Evolutionary conservation across 92 coral and sea anemone species (phyloP), one percentile per base, ranked within the genome.

Genomic region (Umimayanthus chanpuru): DNA sequence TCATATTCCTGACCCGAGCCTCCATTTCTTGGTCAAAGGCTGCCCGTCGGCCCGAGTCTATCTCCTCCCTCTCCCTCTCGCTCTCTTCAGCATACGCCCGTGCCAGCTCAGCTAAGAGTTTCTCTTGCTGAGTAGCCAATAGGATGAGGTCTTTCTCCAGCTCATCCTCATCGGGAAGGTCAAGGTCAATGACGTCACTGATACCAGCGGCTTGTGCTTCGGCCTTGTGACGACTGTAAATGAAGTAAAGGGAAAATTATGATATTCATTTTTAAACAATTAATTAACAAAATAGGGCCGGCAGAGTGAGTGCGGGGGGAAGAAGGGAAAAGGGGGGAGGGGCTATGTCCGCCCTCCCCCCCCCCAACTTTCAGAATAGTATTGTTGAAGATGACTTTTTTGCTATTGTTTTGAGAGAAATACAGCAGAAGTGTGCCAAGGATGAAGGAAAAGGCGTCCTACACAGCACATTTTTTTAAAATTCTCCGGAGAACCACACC

Each of bases 141-240:
- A 94, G 92, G 67, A 93, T 81, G 56, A 97, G 97, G 77, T 95
- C 99, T 67, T 91, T 89, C 55, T 97, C 99, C 61, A 97, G 88
- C 61, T 92, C 96, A 78, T 95, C 96, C 30, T 95, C 99, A 73
- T 93, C 94, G 20, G 99, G 98, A 76, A 95, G 96, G 79, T 97
- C 99, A 78, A 95, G 94, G 79, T 97, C 99, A 32, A 94, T 85
- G 89, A 97, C 98, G 95, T 94, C 97, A 92, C 92, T 96, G 71
- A 97, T 89, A 23, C 99, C 99, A 47, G 98, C 99, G 1, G 91
- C 96, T 20, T 98, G 96, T 5, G 99, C 98, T 79, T 97, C 99
- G 53, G 89, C 98, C 81, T 92, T 95, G 89, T 97, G 99, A 38
- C 98, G 96, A 76, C 99, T 97, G 85, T 20, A 66, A 77, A 47